Evolutionary conservation across 1,140 invertebrate genomes (phyloP).

Genomic region (Penaeus vannamei): DNA sequence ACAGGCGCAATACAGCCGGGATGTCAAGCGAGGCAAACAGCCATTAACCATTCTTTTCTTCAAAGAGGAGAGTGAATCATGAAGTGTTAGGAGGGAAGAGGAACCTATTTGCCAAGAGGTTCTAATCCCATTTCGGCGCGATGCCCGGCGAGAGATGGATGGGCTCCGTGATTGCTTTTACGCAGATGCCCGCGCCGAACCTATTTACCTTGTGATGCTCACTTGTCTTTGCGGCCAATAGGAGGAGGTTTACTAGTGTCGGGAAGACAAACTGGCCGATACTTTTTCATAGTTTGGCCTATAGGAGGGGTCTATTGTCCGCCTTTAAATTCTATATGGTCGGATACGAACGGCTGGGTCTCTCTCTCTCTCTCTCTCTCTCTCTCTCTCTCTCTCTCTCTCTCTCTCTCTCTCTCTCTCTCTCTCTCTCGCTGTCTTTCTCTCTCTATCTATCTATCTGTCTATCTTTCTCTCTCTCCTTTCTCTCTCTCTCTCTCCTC

Average conservation of each 20-base stretch:
- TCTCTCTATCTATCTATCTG: not conserved
- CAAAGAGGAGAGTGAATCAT: too few species aligned
- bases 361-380: not conserved
- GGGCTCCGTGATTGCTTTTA: conserved; percentile 41
- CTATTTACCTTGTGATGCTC: conserved; percentile 37
- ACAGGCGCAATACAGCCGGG: too few species aligned
- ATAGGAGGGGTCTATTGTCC: too few species aligned
- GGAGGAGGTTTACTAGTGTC: not conserved
- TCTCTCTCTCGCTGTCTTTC: not conserved
- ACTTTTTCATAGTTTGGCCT: too few species aligned
- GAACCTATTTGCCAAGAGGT: not conserved
- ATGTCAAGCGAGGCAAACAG: too few species aligned
- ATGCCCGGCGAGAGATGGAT: conserved; percentile 35
- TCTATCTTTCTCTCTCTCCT: not conserved
- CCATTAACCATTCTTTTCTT: too few species aligned
- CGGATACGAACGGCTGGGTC: too few species aligned
- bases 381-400: not conserved
- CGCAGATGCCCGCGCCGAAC: conserved; percentile 37
- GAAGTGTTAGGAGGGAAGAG: too few species aligned
- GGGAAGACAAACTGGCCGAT: conserved; percentile 4
- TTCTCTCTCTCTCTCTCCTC: too few species aligned
- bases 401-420: not conserved
- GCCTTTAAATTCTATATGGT: too few species aligned
- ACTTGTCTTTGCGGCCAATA: conserved; percentile 34
- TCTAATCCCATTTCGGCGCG: not conserved